These are phyloP conservation scores for Corticium candelabrum DNA, from an alignment of 37 sponge, comb jelly and placozoan genomes.

Conservation along the genomic window DNA sequence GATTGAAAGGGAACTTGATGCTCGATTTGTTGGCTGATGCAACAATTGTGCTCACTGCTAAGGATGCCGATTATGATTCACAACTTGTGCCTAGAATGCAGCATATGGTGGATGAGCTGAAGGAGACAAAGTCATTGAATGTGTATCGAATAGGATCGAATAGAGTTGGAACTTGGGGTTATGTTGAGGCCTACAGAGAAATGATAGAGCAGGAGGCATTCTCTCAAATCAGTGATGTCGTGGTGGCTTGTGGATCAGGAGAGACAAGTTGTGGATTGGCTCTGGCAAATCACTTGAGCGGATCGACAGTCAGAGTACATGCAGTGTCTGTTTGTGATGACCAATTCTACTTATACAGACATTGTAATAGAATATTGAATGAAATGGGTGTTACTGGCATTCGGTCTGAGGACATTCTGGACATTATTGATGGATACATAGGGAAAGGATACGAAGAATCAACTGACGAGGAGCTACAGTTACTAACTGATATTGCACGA, in stretches of 20 bases:
- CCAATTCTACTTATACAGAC: constrained; percentile 53
- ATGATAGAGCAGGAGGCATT: constrained; percentile 54
- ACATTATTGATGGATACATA: constrained; percentile 74
- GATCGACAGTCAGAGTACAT: constrained; percentile 67
- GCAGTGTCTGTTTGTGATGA: constrained; percentile 63
- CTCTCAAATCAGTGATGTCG: constrained; percentile 69
- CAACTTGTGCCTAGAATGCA: constrained; percentile 33
- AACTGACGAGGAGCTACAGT: constrained; percentile 57
- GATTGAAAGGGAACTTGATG: constrained; percentile 58
- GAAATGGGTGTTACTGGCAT: constrained; percentile 10
- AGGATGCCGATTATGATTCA: constrained; percentile 13
- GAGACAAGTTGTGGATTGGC: constrained; percentile 57
- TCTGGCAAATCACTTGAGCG: constrained; percentile 67
- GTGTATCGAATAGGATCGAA: constrained; percentile 71
- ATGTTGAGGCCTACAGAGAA: constrained; percentile 73
- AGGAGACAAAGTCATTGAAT: constrained; percentile 16
- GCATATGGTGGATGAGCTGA: constrained; percentile 16
- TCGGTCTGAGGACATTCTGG: constrained; percentile 31
- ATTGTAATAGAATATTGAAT: constrained; percentile 35
- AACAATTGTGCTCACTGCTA: constrained; percentile 46
- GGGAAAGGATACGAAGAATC: constrained; percentile 61
- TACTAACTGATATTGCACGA: constrained; percentile 25
- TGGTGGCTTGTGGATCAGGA: constrained; percentile 56
- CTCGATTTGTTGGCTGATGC: constrained; percentile 49
- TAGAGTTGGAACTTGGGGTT: constrained; percentile 59